Evolutionary conservation across 1,140 invertebrate genomes (phyloP).

Genomic region (Caenorhabditis remanei): DNA sequence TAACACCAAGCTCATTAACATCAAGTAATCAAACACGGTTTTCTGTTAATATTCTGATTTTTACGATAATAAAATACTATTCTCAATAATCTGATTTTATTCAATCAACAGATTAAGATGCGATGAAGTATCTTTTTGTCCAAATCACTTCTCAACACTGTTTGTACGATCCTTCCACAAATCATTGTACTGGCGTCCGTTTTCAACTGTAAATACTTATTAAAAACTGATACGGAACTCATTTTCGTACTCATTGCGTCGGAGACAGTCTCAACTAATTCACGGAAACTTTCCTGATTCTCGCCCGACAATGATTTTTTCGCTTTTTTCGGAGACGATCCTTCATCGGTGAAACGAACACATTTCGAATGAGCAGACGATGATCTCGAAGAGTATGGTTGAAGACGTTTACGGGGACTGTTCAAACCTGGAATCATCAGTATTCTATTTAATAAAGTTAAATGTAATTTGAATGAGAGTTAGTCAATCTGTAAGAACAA

Average conservation of each 20-base stretch:
- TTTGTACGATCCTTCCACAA: constrained; percentile 24
- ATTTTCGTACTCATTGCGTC: not conserved
- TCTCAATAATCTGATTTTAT: no score
- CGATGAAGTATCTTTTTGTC: no score
- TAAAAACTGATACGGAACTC: not conserved
- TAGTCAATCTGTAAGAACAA: not conserved
- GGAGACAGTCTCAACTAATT: not conserved
- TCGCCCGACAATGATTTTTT: not conserved
- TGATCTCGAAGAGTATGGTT: not conserved
- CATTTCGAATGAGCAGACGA: constrained; percentile 21
- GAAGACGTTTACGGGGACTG: constrained; percentile 24
- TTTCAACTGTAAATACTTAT: not conserved
- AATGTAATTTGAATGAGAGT: no score
- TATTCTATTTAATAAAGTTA: not conserved
- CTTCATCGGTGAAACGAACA: constrained; percentile 36
- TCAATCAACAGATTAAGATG: no score
- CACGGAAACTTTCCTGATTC: not conserved
- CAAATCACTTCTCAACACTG: no score
- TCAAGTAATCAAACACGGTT: no score
- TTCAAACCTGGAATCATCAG: not conserved
- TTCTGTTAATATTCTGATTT: no score
- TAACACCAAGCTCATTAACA: no score
- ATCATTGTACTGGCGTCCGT: constrained; percentile 15
- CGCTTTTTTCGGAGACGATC: not conserved
- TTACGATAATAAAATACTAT: no score